These are phyloP conservation scores for Falcunculus frontatus DNA, from an alignment of 2,113 vertebrate genomes.

Conservation along the genomic window DNA sequence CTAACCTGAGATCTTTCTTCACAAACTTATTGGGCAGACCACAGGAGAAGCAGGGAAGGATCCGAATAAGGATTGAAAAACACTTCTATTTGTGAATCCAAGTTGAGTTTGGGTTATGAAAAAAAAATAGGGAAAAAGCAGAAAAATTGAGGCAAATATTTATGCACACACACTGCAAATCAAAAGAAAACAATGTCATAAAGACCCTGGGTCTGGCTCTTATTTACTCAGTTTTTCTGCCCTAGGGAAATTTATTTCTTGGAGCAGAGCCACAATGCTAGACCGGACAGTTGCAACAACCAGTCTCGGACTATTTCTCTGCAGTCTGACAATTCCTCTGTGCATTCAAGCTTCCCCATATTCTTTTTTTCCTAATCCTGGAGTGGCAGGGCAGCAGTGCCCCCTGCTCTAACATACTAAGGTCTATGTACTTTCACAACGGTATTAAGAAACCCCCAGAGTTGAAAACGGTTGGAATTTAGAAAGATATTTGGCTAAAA, in stretches of 20 bases:
- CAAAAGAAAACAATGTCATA: background rate
- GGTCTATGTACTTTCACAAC: background rate
- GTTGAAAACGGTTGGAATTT: background rate
- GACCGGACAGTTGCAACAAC: background rate
- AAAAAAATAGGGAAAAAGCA: background rate
- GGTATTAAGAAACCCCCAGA: background rate
- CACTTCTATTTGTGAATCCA: background rate
- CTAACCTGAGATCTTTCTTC: background rate
- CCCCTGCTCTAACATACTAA: background rate
- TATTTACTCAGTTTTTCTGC: background rate
- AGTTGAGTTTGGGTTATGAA: background rate
- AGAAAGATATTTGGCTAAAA: background rate
- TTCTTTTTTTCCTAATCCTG: background rate
- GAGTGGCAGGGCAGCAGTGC: background rate
- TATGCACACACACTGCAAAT: accelerated
- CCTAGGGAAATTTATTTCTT: background rate
- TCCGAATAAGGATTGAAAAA: background rate
- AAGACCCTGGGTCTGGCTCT: background rate
- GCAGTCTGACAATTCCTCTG: background rate
- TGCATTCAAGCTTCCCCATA: background rate
- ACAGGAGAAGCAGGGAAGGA: background rate
- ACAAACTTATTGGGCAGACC: background rate
- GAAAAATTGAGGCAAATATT: background rate
- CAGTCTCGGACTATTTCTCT: background rate
- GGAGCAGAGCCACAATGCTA: background rate